Conservation (phyloP, 2,113 vertebrate species). For the Paedocypris sp. region DNA sequence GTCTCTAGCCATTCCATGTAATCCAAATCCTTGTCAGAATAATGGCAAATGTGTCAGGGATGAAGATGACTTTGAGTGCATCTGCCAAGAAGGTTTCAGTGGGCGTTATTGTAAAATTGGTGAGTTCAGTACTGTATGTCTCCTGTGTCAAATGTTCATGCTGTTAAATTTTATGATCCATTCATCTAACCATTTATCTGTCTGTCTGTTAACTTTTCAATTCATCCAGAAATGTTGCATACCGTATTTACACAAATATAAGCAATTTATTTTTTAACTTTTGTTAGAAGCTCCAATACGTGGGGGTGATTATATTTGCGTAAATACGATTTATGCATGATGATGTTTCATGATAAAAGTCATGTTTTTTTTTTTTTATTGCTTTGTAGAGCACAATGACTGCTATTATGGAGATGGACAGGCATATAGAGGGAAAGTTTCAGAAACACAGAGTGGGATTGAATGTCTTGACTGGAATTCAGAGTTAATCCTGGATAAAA, state of each 20-base stretch:
- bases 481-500: conserved; percentile 47
- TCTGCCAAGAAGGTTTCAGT: conserved; percentile 42
- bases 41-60: conserved; percentile 49
- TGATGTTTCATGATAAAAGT: too few species aligned
- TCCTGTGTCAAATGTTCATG: too few species aligned
- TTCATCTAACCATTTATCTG: too few species aligned
- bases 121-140: conserved; percentile 38
- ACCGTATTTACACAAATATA: too few species aligned
- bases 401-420: conserved; percentile 56
- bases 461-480: conserved; percentile 65
- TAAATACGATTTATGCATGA: too few species aligned
- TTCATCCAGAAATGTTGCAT: too few species aligned
- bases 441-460: conserved; percentile 49
- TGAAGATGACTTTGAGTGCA: conserved; percentile 50
- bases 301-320: too few species aligned
- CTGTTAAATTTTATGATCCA: too few species aligned
- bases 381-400: conserved; percentile 49
- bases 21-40: conserved; percentile 54
- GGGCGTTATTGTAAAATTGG: conserved; percentile 59
- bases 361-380: too few species aligned
- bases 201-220: too few species aligned
- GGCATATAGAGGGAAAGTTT: conserved; percentile 55
- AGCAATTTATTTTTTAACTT: too few species aligned
- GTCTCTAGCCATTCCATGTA: conserved; percentile 45
- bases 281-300: too few species aligned